phyloP scores from a whole-genome alignment of 2,888 invertebrate genomes.

The Ganaspis brasiliensis region DNA sequence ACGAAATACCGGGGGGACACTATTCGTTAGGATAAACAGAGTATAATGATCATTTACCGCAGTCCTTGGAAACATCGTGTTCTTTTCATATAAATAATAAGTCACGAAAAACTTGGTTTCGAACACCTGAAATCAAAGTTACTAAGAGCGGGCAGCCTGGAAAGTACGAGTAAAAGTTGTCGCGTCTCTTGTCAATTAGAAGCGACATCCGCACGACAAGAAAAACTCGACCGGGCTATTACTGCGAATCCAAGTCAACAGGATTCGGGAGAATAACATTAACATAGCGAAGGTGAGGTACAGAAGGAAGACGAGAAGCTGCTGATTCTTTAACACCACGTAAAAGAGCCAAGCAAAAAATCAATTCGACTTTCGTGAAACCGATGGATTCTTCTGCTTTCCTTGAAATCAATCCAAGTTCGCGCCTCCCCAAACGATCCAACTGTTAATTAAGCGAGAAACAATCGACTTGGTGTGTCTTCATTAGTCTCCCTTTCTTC shows the following conservation, averaged over 20 bases:
- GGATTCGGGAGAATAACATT: conserved; percentile 74
- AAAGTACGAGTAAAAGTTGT: conserved; percentile 59
- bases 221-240: conserved; percentile 73
- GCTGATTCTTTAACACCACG: conserved; percentile 41
- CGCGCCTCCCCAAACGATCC: conserved; percentile 65
- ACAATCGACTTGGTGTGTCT: conserved; percentile 62
- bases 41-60: no score
- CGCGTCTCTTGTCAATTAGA: conserved; percentile 76
- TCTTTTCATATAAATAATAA: no score
- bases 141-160: conserved; percentile 40
- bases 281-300: conserved; percentile 68
- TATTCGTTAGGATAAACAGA: no score
- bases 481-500: conserved; percentile 52
- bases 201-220: conserved; percentile 68
- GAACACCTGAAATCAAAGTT: conserved; percentile 68
- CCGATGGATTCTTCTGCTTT: conserved; percentile 64
- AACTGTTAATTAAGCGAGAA: conserved; percentile 65
- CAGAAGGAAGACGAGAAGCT: conserved; percentile 43
- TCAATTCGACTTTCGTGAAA: conserved; percentile 64
- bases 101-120: conserved; percentile 68
- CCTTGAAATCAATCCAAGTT: conserved; percentile 67
- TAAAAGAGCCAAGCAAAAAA: conserved; percentile 62
- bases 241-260: conserved; percentile 70
- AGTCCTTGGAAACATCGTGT: no score
- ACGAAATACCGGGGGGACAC: no score